These are phyloP conservation scores for Tapirus terrestris DNA, from an alignment of 2,113 vertebrate species.

Conservation along the genomic window DNA sequence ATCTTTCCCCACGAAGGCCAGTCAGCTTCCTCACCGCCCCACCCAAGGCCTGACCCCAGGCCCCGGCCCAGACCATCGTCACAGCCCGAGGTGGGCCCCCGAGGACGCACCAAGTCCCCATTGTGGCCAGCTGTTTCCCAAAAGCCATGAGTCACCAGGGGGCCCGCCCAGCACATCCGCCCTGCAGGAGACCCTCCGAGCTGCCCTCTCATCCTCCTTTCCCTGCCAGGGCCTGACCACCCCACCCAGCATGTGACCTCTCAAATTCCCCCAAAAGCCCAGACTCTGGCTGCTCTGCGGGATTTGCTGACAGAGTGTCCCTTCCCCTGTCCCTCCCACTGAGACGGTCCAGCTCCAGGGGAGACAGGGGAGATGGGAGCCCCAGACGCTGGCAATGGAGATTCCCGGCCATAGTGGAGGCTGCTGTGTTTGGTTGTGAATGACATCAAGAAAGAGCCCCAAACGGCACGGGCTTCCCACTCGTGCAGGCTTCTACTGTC, in stretches of 20 bases:
- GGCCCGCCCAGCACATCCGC: not conserved
- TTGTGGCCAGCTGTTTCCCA: constrained; percentile 59
- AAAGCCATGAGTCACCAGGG: constrained; percentile 69
- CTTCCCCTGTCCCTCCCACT: not conserved
- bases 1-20: not conserved
- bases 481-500: not conserved
- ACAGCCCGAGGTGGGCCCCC: not conserved
- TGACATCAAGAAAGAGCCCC: accelerated
- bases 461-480: not conserved
- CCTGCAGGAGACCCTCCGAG: constrained; percentile 8
- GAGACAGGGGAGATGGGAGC: not conserved
- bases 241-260: constrained; percentile 23
- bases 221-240: constrained; percentile 17
- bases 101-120: not conserved
- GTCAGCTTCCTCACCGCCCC: not conserved
- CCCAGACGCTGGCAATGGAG: not conserved
- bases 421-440: no score
- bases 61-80: not conserved
- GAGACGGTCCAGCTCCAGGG: not conserved
- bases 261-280: constrained; percentile 79
- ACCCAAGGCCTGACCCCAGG: not conserved
- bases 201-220: not conserved
- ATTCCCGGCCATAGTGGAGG: not conserved
- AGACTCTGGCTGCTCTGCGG: not conserved
- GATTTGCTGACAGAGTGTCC: constrained; percentile 1